phyloP scores from a whole-genome alignment of 2,888 invertebrate species.

The Liodrosophila aerea region DNA sequence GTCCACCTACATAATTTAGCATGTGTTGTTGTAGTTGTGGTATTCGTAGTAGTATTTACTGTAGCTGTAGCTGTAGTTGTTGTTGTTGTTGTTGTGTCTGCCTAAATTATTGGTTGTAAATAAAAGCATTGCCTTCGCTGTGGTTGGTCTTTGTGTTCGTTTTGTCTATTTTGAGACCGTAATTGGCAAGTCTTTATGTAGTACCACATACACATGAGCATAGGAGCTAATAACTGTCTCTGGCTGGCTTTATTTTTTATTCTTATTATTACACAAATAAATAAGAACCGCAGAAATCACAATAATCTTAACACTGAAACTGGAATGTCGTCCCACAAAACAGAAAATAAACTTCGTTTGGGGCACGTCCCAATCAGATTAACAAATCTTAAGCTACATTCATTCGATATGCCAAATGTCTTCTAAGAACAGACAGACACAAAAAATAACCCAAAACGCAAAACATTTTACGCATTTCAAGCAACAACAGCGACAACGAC shows the following conservation, averaged over 20 bases:
- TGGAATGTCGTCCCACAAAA: slow-evolving; percentile 27
- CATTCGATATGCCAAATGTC: slow-evolving; percentile 44
- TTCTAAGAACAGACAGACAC: slow-evolving; percentile 29
- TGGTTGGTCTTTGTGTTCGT: slow-evolving; percentile 46
- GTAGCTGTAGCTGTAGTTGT: slow-evolving; percentile 19
- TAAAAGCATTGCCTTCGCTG: slow-evolving; percentile 56
- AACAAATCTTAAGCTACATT: slow-evolving; percentile 33
- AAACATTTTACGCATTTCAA: slow-evolving; percentile 61
- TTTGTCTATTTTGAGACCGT: slow-evolving; percentile 68
- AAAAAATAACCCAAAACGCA: slow-evolving; percentile 12
- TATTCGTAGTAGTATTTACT: slow-evolving; percentile 2
- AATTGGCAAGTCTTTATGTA: slow-evolving; percentile 56
- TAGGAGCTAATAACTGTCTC: slow-evolving; percentile 37
- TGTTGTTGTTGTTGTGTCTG: slow-evolving; percentile 32
- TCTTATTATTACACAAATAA: background rate
- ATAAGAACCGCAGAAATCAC: slow-evolving; percentile 5
- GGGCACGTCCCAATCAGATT: slow-evolving; percentile 44
- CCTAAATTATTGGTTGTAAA: slow-evolving; percentile 76
- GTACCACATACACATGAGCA: slow-evolving; percentile 9
- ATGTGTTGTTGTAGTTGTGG: slow-evolving; percentile 56
- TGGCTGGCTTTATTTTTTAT: background rate
- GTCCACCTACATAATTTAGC: slow-evolving; percentile 76
- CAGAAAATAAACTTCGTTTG: slow-evolving; percentile 15
- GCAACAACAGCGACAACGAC: slow-evolving; percentile 3
- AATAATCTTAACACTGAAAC: slow-evolving; percentile 2